Evolutionary conservation across 2,888 invertebrate genomes (phyloP).

Genomic region (Molanna angustata): DNA sequence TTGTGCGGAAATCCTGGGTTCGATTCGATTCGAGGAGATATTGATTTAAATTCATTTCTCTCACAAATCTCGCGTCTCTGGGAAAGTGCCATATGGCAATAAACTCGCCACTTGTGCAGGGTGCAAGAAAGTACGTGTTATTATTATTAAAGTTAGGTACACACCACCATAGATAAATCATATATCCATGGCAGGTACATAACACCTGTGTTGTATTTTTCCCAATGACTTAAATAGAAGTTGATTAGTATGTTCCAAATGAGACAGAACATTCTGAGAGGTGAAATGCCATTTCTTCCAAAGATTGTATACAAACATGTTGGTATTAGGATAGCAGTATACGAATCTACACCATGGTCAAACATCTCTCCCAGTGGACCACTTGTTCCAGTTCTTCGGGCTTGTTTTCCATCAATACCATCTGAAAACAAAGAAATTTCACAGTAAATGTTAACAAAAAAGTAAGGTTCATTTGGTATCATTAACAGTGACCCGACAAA

Average conservation of each 20-base stretch:
- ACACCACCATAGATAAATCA: slow-evolving; percentile 94
- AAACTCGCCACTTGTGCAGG: no score
- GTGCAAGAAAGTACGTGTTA: no score
- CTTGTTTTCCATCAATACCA: slow-evolving; percentile 99
- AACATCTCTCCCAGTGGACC: slow-evolving; percentile 97
- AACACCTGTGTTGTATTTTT: slow-evolving; percentile 97
- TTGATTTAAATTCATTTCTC: no score
- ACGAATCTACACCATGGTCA: slow-evolving; percentile 97
- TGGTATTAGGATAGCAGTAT: slow-evolving; percentile 93
- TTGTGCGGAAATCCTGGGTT: no score
- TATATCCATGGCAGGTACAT: slow-evolving; percentile 98
- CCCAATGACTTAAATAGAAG: slow-evolving; percentile 98
- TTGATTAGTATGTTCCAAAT: slow-evolving; percentile 92
- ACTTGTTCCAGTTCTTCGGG: slow-evolving; percentile 88
- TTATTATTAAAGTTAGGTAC: slow-evolving; percentile 38
- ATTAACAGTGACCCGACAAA: no score
- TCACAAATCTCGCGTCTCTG: no score
- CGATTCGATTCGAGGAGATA: no score
- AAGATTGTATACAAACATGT: slow-evolving; percentile 93
- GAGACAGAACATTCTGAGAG: slow-evolving; percentile 83
- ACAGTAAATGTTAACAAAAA: background rate
- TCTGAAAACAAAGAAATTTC: slow-evolving; percentile 54
- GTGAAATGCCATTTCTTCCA: slow-evolving; percentile 75
- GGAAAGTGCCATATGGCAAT: no score
- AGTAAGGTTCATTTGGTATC: no score